Evolutionary conservation across 2,888 invertebrate species (phyloP).

Genomic region (Pseudolycoriella hygida): DNA sequence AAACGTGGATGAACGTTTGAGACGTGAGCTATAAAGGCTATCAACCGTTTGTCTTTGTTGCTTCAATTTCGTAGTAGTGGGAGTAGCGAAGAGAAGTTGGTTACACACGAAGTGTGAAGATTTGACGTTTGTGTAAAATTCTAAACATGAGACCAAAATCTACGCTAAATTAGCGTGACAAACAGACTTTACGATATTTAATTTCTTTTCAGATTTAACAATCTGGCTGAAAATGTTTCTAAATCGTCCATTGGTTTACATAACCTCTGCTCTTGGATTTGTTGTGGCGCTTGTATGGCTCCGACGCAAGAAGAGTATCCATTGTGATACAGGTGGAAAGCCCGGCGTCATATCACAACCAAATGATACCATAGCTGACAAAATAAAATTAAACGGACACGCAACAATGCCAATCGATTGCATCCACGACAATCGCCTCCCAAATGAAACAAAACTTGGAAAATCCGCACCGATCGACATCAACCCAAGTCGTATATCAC

Average conservation of each 20-base stretch:
- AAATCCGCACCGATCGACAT: constrained; percentile 55
- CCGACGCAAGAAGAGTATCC: constrained; percentile 55
- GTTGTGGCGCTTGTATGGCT: constrained; percentile 65
- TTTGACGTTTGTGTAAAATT: too few relatives aligned
- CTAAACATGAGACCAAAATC: too few relatives aligned
- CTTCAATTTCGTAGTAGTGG: too few relatives aligned
- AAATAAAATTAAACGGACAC: constrained; percentile 9
- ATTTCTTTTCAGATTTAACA: constrained; percentile 4
- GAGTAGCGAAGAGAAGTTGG: too few relatives aligned
- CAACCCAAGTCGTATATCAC: constrained; percentile 13
- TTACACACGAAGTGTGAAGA: too few relatives aligned
- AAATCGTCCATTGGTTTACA: constrained; percentile 56
- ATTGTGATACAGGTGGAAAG: constrained; percentile 56
- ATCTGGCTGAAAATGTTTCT: constrained; percentile 43
- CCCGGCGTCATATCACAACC: constrained; percentile 21
- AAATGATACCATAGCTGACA: constrained; percentile 18
- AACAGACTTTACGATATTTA: too few relatives aligned
- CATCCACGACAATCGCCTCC: background rate
- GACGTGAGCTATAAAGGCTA: too few relatives aligned
- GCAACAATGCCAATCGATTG: constrained; percentile 8
- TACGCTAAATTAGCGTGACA: too few relatives aligned
- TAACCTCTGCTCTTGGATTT: constrained; percentile 64
- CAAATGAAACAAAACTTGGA: constrained; percentile 23
- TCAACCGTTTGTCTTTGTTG: too few relatives aligned
- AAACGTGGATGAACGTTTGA: too few relatives aligned